These are phyloP conservation scores for Rousettus madagascariensis DNA, from an alignment of 2,797 vertebrate species.

Conservation along the genomic window DNA sequence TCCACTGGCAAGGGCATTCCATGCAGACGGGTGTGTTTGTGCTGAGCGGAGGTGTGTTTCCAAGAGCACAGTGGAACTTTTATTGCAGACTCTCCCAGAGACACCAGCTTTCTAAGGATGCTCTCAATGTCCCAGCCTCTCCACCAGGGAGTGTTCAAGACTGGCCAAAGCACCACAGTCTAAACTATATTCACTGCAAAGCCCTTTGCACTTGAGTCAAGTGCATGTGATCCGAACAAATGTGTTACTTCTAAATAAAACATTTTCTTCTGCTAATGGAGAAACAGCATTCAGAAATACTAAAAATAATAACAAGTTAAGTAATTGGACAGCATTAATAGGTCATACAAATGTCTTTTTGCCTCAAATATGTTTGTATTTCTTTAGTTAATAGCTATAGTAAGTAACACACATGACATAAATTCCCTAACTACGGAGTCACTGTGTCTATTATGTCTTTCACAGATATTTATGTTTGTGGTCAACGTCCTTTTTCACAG, in stretches of 20 bases:
- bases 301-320: neutral
- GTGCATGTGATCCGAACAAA: neutral
- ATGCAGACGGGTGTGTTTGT: accelerated
- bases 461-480: constrained; percentile 1
- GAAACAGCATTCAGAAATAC: neutral
- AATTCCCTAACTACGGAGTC: neutral
- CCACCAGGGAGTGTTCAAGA: neutral
- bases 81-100: neutral
- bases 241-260: constrained; percentile 1
- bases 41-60: neutral
- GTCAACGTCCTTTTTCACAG: neutral
- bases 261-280: neutral
- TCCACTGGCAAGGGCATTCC: accelerated
- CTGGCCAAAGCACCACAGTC: neutral
- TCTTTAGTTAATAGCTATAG: neutral
- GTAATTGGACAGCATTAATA: neutral
- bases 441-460: neutral
- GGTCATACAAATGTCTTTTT: neutral
- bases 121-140: neutral
- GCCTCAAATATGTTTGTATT: neutral
- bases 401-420: neutral
- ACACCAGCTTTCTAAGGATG: neutral
- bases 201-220: neutral
- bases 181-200: neutral
- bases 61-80: neutral